These are phyloP conservation scores for Yponomeuta evonymella DNA, from an alignment of 2,888 invertebrate species.

Conservation along the genomic window DNA sequence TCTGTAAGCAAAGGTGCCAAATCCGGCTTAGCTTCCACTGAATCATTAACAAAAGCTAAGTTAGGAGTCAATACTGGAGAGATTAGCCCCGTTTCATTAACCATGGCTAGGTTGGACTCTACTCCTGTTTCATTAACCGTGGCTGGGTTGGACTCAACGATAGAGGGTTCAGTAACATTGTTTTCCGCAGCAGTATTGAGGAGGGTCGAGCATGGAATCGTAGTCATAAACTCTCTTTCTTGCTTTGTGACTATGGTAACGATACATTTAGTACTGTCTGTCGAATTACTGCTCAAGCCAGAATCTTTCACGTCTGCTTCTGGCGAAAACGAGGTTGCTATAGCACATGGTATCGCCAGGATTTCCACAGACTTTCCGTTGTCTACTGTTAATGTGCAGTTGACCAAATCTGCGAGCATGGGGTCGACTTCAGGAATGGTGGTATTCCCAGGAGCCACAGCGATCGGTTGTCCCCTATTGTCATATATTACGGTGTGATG, in stretches of 20 bases:
- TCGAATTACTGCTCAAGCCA: slow-evolving; percentile 35
- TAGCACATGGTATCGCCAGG: slow-evolving; percentile 66
- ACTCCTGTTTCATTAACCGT: not conserved
- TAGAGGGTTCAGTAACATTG: slow-evolving; percentile 62
- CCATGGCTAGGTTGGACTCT: not conserved
- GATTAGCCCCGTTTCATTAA: not conserved
- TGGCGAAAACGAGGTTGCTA: slow-evolving; percentile 68
- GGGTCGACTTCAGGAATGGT: slow-evolving; percentile 50
- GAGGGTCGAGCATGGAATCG: slow-evolving; percentile 66
- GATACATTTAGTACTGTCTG: slow-evolving; percentile 62
- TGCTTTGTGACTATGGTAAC: slow-evolving; percentile 61
- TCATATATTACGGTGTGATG: slow-evolving; percentile 69
- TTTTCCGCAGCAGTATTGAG: slow-evolving; percentile 66
- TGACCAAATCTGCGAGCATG: slow-evolving; percentile 58
- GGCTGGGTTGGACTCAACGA: slow-evolving; percentile 16
- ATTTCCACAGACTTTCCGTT: slow-evolving; percentile 58
- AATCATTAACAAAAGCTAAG: not conserved
- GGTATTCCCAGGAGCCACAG: slow-evolving; percentile 54
- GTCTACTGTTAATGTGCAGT: slow-evolving; percentile 65
- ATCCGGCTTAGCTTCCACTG: not conserved
- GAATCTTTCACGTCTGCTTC: slow-evolving; percentile 59
- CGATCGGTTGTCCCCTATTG: slow-evolving; percentile 64
- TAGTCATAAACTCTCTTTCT: slow-evolving; percentile 61
- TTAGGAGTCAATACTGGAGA: not conserved
- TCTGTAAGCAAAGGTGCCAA: not conserved